Evolutionary conservation across 1,140 invertebrate species (phyloP).

Genomic region (Pogonognathellus flavescens): DNA sequence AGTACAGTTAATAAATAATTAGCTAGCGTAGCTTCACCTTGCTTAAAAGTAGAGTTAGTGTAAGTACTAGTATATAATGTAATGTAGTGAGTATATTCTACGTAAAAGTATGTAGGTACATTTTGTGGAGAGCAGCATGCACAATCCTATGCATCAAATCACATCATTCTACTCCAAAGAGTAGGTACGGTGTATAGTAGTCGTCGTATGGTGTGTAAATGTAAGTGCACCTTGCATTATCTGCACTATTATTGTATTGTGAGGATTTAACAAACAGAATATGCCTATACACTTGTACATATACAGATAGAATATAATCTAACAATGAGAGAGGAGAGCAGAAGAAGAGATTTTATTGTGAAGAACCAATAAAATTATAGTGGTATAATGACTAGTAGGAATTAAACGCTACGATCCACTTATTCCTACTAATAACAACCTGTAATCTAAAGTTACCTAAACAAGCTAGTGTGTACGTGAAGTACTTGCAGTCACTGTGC

Average conservation of each 20-base stretch:
- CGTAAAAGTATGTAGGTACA: not conserved
- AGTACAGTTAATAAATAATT: conserved; percentile 60
- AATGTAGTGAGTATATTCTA: not conserved
- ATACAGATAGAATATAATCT: not conserved
- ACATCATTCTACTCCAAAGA: not conserved
- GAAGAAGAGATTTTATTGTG: conserved; percentile 6
- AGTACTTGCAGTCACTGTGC: no score
- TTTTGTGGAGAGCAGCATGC: not conserved
- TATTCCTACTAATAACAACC: conserved; percentile 34
- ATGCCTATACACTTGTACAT: not conserved
- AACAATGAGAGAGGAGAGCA: not conserved
- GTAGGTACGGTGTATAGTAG: no score
- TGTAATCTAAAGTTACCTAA: not conserved
- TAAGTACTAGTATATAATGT: conserved; percentile 8
- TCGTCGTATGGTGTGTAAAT: not conserved
- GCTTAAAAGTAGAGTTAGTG: conserved; percentile 2
- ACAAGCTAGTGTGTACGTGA: not conserved
- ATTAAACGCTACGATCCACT: conserved; percentile 32
- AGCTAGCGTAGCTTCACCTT: conserved; percentile 41
- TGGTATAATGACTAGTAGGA: conserved; percentile 24
- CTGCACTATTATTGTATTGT: no score
- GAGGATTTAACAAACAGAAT: not conserved
- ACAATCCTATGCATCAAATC: not conserved
- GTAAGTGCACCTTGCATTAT: not conserved
- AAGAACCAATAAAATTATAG: conserved; percentile 29